Conservation (phyloP, 1,140 invertebrate species). For the Trichogramma pretiosum region DNA sequence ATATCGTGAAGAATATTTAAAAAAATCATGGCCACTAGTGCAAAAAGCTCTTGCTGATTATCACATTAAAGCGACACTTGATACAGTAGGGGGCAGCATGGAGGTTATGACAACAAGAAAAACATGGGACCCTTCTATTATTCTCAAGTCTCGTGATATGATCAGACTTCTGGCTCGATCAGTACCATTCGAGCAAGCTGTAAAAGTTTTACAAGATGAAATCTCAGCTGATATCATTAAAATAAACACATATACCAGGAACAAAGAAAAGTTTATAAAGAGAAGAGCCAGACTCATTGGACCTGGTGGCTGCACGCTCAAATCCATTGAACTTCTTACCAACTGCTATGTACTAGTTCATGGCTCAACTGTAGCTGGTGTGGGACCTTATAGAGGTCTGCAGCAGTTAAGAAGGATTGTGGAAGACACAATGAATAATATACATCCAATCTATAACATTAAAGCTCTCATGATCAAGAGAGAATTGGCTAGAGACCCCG, state of each 20-base stretch:
- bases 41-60: slow-evolving; percentile 73
- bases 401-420: slow-evolving; percentile 88
- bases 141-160: slow-evolving; percentile 93
- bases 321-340: slow-evolving; percentile 96
- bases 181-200: slow-evolving; percentile 93
- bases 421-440: slow-evolving; percentile 96
- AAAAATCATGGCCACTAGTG: slow-evolving; percentile 92
- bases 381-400: slow-evolving; percentile 92
- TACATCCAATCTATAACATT: slow-evolving; percentile 99
- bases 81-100: slow-evolving; percentile 93
- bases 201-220: slow-evolving; percentile 79
- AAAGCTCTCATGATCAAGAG: slow-evolving; percentile 97
- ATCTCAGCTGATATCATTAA: slow-evolving; percentile 94
- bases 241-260: slow-evolving; percentile 82
- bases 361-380: slow-evolving; percentile 92
- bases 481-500: slow-evolving; percentile 87
- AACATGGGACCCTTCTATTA: slow-evolving; percentile 98
- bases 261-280: slow-evolving; percentile 94
- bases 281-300: slow-evolving; percentile 91
- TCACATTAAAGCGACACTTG: slow-evolving; percentile 81
- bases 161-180: slow-evolving; percentile 91
- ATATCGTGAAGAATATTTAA: slow-evolving; percentile 94
- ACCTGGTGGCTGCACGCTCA: slow-evolving; percentile 92
- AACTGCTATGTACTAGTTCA: slow-evolving; percentile 96
- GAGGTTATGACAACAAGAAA: slow-evolving; percentile 90